Evolutionary conservation across 2,113 vertebrate species (phyloP).

Genomic region (Rafetus swinhoei): DNA sequence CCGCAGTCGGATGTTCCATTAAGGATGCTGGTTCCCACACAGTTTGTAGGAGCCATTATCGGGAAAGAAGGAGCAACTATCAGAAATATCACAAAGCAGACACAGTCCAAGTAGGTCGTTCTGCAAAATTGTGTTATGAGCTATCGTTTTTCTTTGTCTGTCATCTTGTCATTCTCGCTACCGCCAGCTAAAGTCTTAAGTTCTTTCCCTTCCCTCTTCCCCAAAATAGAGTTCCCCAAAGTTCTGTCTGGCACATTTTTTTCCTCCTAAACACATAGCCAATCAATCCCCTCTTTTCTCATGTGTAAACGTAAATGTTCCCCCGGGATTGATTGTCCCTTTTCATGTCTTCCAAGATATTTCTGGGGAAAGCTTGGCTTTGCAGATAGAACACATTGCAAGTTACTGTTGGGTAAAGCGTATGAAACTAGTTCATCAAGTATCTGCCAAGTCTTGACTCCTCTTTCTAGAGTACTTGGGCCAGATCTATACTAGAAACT

Average conservation of each 20-base stretch:
- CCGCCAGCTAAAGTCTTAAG: background rate
- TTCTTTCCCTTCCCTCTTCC: background rate
- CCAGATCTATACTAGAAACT: background rate
- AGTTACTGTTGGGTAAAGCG: background rate
- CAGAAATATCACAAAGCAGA: conserved; percentile 98
- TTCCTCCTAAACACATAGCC: background rate
- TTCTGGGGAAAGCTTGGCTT: background rate
- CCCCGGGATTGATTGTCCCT: background rate
- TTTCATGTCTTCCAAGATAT: background rate
- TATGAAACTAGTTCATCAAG: background rate
- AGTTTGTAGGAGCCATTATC: conserved; percentile 98
- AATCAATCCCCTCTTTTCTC: background rate
- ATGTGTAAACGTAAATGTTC: background rate
- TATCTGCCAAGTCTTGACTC: background rate
- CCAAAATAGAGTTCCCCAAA: background rate
- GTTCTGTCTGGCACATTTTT: background rate
- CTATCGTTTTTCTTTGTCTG: background rate
- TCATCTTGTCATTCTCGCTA: fast-evolving
- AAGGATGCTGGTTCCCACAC: conserved; percentile 94
- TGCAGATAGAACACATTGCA: background rate
- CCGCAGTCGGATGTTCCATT: conserved; percentile 92
- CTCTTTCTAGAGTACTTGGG: background rate
- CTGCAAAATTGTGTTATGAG: background rate
- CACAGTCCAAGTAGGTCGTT: conserved; percentile 93
- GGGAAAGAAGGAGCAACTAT: conserved; percentile 98